These are phyloP conservation scores for Apolygus lucorum DNA, from an alignment of 1,140 invertebrate genomes.

Conservation along the genomic window DNA sequence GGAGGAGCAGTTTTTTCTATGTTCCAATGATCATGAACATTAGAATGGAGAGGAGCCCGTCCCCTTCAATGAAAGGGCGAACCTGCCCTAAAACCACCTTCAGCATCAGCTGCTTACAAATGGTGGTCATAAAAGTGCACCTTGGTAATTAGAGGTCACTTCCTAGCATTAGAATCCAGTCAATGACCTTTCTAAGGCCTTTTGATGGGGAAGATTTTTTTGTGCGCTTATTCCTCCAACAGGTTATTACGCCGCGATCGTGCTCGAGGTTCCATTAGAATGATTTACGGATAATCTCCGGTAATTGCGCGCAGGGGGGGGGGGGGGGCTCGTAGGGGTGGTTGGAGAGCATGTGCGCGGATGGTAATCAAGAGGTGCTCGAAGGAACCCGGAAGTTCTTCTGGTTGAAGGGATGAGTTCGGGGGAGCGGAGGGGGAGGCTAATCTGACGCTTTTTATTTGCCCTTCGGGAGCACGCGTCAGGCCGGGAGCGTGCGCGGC, in stretches of 20 bases:
- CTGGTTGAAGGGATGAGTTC: not conserved
- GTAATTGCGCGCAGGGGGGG: not conserved
- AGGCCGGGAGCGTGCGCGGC: not conserved
- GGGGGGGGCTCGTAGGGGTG: not conserved
- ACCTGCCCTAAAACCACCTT: too few relatives aligned
- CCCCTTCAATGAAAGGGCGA: too few relatives aligned
- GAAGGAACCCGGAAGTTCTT: not conserved
- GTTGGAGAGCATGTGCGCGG: not conserved
- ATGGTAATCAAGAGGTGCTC: not conserved
- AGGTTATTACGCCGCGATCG: not conserved
- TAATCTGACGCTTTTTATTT: not conserved
- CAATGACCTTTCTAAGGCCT: not conserved
- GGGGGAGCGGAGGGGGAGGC: not conserved
- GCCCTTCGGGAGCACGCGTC: not conserved
- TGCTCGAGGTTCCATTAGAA: not conserved
- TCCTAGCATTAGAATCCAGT: not conserved
- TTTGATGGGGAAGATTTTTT: not conserved
- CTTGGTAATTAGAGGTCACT: too few relatives aligned
- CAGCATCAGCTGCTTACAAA: too few relatives aligned
- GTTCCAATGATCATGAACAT: too few relatives aligned
- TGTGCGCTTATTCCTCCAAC: not conserved
- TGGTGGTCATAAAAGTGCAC: too few relatives aligned
- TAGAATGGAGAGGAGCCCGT: too few relatives aligned
- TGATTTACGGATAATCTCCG: not conserved
- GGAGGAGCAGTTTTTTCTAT: too few relatives aligned